Conservation (phyloP, 2,113 vertebrate genomes). For the Pteronura brasiliensis region DNA sequence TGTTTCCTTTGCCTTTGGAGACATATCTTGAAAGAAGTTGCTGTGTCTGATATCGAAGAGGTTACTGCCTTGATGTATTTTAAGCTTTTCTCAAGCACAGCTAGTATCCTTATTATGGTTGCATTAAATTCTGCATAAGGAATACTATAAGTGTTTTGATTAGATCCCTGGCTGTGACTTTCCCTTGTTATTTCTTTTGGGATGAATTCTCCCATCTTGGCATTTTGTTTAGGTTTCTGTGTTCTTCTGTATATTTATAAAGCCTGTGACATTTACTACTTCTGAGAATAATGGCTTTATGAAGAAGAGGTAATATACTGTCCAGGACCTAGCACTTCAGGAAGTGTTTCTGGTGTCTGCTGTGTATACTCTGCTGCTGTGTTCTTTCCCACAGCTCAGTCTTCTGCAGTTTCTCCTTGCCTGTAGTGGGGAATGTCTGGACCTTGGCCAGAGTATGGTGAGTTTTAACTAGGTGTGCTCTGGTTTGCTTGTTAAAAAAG, state of each 20-base stretch:
- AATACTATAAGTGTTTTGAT: background rate
- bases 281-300: background rate
- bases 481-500: background rate
- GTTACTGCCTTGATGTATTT: background rate
- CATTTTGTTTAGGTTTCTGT: too few species aligned
- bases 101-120: background rate
- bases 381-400: background rate
- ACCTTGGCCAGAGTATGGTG: background rate
- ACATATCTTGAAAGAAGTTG: too few species aligned
- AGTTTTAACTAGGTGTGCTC: background rate
- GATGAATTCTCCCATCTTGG: too few species aligned
- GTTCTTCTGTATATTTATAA: background rate
- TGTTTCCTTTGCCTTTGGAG: too few species aligned
- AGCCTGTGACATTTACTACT: background rate
- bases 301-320: background rate
- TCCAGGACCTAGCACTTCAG: background rate
- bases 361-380: background rate
- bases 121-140: background rate
- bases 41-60: too few species aligned
- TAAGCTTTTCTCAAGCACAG: background rate
- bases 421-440: background rate
- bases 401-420: background rate
- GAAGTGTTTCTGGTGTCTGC: background rate
- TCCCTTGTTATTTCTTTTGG: too few species aligned
- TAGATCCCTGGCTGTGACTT: too few species aligned